Conservation (phyloP, 2,888 invertebrate species). For the Nephrocerus scutellatus region DNA sequence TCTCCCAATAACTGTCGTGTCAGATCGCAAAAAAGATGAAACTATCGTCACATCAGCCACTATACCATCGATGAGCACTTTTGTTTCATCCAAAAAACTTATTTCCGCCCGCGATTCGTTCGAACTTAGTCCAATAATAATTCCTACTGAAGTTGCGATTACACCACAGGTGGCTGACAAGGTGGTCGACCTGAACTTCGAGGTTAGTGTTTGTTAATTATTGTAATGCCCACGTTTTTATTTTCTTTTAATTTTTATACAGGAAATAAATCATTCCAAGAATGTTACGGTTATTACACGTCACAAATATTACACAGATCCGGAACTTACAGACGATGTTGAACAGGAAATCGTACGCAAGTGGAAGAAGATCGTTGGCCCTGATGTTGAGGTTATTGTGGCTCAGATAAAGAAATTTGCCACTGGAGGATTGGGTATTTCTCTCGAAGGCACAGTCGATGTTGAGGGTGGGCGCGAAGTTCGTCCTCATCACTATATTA, state of each 20-base stretch:
- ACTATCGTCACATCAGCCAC: conserved; percentile 23
- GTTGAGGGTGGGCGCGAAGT: conserved; percentile 96
- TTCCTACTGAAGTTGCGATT: conserved; percentile 35
- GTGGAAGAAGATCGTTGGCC: conserved; percentile 75
- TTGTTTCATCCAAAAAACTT: conserved; percentile 42
- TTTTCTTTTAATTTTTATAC: conserved; percentile 1
- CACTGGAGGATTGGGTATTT: conserved; percentile 93
- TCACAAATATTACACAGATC: conserved; percentile 45
- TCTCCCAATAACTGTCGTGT: conserved; percentile 7
- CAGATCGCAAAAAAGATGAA: conserved; percentile 16
- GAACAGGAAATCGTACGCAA: conserved; percentile 74
- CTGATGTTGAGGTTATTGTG: conserved; percentile 69
- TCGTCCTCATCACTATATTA: conserved; percentile 96
- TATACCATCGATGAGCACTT: conserved; percentile 30
- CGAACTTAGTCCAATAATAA: conserved; percentile 37
- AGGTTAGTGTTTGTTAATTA: conserved; percentile 27
- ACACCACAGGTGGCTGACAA: conserved; percentile 21
- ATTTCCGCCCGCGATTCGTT: conserved; percentile 41
- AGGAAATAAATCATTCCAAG: conserved; percentile 36
- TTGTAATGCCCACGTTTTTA: neutral
- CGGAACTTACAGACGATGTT: conserved; percentile 59
- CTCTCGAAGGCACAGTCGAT: conserved; percentile 96
- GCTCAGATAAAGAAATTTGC: conserved; percentile 78
- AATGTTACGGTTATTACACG: conserved; percentile 31
- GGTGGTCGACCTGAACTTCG: conserved; percentile 21